These are phyloP conservation scores for Hippocampus guttulatus DNA, from an alignment of 2,113 vertebrate genomes.

Conservation along the genomic window DNA sequence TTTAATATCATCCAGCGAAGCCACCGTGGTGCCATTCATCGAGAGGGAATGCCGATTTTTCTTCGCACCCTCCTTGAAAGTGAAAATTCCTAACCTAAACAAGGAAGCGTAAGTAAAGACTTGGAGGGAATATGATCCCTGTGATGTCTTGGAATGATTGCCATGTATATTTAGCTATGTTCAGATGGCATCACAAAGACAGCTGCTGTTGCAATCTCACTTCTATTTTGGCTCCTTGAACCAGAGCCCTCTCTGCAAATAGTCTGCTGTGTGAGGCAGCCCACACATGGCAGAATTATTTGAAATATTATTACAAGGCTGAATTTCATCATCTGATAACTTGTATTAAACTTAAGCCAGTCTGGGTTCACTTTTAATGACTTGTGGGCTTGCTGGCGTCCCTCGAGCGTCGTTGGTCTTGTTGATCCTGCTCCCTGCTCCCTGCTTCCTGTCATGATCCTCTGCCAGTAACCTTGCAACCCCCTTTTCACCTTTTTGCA, in stretches of 20 bases:
- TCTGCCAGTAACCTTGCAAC: conserved; percentile 21
- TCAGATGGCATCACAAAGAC: conserved; percentile 54
- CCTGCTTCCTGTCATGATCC: conserved; percentile 31
- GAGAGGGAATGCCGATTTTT: neutral
- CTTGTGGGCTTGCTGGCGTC: conserved; percentile 3
- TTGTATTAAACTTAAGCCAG: conserved; percentile 14
- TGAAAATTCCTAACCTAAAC: neutral
- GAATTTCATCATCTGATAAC: conserved; percentile 32
- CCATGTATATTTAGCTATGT: conserved; percentile 52
- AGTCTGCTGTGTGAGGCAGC: conserved; percentile 32
- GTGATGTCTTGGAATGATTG: conserved; percentile 54
- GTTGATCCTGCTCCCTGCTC: conserved; percentile 20
- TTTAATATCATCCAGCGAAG: conserved; percentile 21
- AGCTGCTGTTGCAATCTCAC: conserved; percentile 61
- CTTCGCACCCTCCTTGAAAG: neutral
- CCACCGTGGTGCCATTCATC: conserved; percentile 1
- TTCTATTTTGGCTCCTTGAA: conserved; percentile 58
- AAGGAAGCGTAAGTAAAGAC: neutral
- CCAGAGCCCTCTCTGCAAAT: conserved; percentile 54
- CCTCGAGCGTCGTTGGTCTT: neutral
- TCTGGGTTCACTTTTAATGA: conserved; percentile 16
- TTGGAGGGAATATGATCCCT: conserved; percentile 19
- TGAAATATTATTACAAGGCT: conserved; percentile 35
- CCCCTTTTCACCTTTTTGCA: conserved; percentile 37
- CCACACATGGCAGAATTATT: conserved; percentile 39